These are phyloP conservation scores for Aselliscus stoliczkanus DNA, from an alignment of 2,797 vertebrate genomes.

Conservation along the genomic window DNA sequence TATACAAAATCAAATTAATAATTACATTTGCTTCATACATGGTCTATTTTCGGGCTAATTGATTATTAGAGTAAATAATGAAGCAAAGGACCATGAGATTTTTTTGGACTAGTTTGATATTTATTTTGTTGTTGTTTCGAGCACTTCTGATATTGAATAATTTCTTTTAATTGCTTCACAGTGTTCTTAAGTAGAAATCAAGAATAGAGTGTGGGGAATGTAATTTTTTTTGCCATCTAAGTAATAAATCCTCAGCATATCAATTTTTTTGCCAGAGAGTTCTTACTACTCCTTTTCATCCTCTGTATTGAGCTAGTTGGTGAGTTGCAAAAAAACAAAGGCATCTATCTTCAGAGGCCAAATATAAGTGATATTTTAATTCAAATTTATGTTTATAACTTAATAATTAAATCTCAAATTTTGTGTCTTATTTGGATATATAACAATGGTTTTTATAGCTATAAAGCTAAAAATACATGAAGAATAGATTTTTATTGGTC, in stretches of 20 bases:
- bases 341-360: background rate
- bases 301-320: background rate
- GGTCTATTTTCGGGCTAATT: background rate
- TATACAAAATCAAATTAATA: background rate
- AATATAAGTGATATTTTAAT: background rate
- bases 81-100: background rate
- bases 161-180: background rate
- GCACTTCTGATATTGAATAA: background rate
- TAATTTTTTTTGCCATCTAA: background rate
- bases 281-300: background rate
- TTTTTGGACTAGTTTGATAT: background rate
- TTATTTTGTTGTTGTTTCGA: background rate
- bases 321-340: background rate
- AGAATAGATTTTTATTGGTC: background rate
- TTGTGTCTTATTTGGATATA: background rate
- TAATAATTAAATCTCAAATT: background rate
- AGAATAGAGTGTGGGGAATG: background rate
- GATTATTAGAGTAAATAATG: background rate
- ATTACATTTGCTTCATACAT: background rate
- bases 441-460: background rate
- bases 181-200: background rate
- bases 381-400: background rate
- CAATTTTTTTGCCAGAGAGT: background rate
- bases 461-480: background rate
- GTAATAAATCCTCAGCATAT: background rate